Conservation (phyloP, 2,113 vertebrate species). For the Montifringilla adamsi region DNA sequence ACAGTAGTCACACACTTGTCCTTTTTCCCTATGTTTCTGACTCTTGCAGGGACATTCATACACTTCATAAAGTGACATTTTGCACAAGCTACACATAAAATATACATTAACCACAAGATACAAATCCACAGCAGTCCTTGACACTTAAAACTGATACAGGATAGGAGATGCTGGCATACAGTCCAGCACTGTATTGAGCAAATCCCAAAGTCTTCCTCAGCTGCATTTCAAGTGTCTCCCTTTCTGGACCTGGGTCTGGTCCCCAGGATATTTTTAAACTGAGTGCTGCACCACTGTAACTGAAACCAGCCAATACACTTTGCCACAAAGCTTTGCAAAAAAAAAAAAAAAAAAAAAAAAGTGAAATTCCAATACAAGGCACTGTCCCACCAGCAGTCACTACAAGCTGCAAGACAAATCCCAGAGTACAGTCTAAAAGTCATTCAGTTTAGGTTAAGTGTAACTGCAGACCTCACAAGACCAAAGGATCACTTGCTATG, state of each 20-base stretch:
- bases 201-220: background rate
- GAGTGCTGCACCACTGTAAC: background rate
- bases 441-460: background rate
- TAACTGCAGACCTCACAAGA: background rate
- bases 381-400: background rate
- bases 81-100: background rate
- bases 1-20: background rate
- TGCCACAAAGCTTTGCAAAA: background rate
- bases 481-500: background rate
- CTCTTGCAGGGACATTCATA: background rate
- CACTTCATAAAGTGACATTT: background rate
- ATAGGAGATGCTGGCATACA: background rate
- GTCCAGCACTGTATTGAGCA: background rate
- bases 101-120: background rate
- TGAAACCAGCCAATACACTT: background rate
- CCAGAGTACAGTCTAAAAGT: background rate
- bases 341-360: background rate
- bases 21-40: background rate
- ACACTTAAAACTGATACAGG: background rate
- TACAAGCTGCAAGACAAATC: background rate
- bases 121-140: background rate
- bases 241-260: background rate
- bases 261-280: background rate
- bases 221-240: fast-evolving
- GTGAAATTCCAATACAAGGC: background rate